Conservation (phyloP, 2,113 vertebrate species). For the Callipepla californica region DNA sequence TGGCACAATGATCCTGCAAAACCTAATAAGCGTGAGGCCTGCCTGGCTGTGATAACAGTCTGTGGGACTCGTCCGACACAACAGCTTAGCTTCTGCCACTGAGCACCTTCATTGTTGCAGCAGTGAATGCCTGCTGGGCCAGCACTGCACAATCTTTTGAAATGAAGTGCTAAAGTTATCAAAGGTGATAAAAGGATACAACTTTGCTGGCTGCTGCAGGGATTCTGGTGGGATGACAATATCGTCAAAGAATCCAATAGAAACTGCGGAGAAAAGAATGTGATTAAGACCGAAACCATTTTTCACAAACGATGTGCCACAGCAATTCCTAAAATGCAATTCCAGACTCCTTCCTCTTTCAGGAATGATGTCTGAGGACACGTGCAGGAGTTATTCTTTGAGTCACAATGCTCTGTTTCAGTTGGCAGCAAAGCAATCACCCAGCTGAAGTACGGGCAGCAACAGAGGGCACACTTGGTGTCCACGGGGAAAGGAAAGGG, state of each 20-base stretch:
- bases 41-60: constrained; percentile 50
- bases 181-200: constrained; percentile 88
- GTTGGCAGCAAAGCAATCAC: constrained; percentile 20
- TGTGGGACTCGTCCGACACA: neutral
- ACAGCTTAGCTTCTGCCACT: neutral
- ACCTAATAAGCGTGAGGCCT: neutral
- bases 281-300: neutral
- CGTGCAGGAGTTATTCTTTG: constrained; percentile 18
- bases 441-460: constrained; percentile 15
- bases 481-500: constrained; percentile 35
- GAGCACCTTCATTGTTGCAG: constrained; percentile 50
- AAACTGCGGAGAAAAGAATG: constrained; percentile 80
- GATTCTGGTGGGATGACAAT: constrained; percentile 94
- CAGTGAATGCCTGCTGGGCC: constrained; percentile 37
- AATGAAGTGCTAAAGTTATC: constrained; percentile 54
- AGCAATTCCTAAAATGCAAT: neutral
- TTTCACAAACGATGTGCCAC: neutral
- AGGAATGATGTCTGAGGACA: constrained; percentile 1
- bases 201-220: constrained; percentile 93
- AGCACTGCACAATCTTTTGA: constrained; percentile 63
- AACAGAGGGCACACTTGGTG: constrained; percentile 42
- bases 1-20: constrained; percentile 26
- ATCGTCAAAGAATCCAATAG: constrained; percentile 94
- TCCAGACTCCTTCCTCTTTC: neutral
- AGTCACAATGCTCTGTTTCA: neutral